Evolutionary conservation across 2,797 vertebrate genomes (phyloP).

Genomic region (Pampus argenteus): DNA sequence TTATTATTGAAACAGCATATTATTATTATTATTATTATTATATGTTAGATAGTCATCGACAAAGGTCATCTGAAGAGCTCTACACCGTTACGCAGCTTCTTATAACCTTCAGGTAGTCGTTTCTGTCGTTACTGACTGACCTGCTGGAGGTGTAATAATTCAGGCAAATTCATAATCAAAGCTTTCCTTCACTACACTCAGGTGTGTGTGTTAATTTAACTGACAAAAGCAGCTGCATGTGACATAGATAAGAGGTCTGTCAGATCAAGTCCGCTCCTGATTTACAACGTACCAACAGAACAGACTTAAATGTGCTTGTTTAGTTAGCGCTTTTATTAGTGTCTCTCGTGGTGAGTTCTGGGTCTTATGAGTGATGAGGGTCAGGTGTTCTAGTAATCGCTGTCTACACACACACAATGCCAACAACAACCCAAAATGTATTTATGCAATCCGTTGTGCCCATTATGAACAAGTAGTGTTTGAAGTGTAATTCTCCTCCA

Average conservation of each 20-base stretch:
- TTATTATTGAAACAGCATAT: neutral
- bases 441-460: neutral
- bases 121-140: neutral
- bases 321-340: neutral
- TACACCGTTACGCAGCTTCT: neutral
- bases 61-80: neutral
- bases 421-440: neutral
- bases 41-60: neutral
- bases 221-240: constrained; percentile 16
- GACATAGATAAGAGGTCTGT: constrained; percentile 12
- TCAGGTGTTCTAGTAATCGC: neutral
- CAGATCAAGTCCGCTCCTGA: constrained; percentile 30
- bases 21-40: no score
- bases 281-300: constrained; percentile 1
- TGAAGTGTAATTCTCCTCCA: neutral
- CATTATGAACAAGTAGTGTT: neutral
- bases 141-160: constrained; percentile 8
- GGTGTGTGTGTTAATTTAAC: constrained; percentile 1
- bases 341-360: neutral
- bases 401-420: constrained; percentile 8
- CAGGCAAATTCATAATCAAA: neutral
- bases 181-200: neutral
- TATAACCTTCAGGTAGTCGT: neutral
- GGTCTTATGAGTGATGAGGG: neutral
- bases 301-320: neutral